Evolutionary conservation across 64 coral and sea anemone species (phyloP).

Genomic region (Montipora foliosa): DNA sequence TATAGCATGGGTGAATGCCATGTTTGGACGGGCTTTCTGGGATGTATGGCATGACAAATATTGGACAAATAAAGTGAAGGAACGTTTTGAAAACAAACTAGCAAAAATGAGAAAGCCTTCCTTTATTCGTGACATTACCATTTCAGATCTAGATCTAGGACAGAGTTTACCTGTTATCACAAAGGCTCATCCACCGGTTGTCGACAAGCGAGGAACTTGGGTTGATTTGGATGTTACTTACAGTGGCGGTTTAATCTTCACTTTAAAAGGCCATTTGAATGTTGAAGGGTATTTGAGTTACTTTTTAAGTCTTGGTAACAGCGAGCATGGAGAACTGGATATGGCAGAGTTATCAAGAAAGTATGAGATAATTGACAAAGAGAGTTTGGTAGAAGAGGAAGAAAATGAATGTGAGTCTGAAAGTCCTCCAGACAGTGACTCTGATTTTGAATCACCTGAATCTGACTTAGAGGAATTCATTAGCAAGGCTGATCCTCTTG

Average conservation of each 20-base stretch:
- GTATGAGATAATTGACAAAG: constrained; percentile 80
- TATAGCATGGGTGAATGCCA: constrained; percentile 92
- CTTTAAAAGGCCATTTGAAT: constrained; percentile 91
- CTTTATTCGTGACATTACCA: constrained; percentile 95
- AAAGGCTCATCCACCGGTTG: constrained; percentile 65
- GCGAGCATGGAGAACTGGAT: constrained; percentile 75
- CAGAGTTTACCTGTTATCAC: constrained; percentile 85
- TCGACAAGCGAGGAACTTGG: constrained; percentile 93
- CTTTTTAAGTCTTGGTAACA: constrained; percentile 90
- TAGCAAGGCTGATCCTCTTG: constrained; percentile 6
- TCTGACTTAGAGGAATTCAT: constrained; percentile 84
- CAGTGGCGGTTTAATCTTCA: constrained; percentile 91
- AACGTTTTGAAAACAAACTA: constrained; percentile 96
- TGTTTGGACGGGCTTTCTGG: constrained; percentile 94
- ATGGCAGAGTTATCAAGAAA: constrained; percentile 86
- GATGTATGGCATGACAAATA: constrained; percentile 97
- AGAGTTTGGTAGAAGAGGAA: background rate
- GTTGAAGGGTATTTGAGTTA: constrained; percentile 90
- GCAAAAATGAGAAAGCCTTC: constrained; percentile 86
- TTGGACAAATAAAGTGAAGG: constrained; percentile 95
- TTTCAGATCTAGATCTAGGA: constrained; percentile 88
- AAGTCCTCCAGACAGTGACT: constrained; percentile 87
- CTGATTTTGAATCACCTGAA: constrained; percentile 93
- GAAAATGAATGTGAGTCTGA: constrained; percentile 65
- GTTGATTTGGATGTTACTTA: constrained; percentile 97